A percentile compares a stretch with the other conserved stretches of the same genome.
These are phyloP conservation scores for Ditylenchus weischeri DNA, from an alignment of 2,888 invertebrate species.

Conservation along the genomic window DNA sequence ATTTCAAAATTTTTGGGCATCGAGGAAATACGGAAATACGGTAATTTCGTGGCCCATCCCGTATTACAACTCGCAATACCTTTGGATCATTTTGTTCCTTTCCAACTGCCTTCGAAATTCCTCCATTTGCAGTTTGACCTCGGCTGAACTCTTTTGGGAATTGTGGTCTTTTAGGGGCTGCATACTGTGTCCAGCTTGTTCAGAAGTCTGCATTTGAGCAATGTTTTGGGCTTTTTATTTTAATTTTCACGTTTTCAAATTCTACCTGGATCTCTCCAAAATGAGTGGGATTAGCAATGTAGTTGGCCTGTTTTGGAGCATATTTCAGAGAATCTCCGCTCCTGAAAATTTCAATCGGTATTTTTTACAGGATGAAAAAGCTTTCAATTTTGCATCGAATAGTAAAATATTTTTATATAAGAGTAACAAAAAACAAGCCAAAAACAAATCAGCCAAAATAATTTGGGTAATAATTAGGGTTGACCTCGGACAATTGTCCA, in stretches of 20 bases:
- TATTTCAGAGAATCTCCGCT: slow-evolving; percentile 29
- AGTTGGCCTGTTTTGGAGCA: slow-evolving; percentile 6
- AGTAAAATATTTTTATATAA: too few species aligned
- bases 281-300: slow-evolving; percentile 22
- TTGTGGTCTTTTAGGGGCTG: background rate
- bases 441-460: too few species aligned
- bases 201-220: background rate
- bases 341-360: slow-evolving; percentile 23
- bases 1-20: too few species aligned
- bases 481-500: too few species aligned
- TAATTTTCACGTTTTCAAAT: background rate
- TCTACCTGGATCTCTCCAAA: slow-evolving; percentile 18
- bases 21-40: too few species aligned
- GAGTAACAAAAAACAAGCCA: too few species aligned
- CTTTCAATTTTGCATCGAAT: too few species aligned
- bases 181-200: background rate
- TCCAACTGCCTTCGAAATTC: slow-evolving; percentile 21
- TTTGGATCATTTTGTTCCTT: slow-evolving; percentile 11
- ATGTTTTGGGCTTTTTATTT: background rate
- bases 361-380: too few species aligned
- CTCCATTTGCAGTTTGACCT: slow-evolving; percentile 19
- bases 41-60: too few species aligned
- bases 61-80: background rate
- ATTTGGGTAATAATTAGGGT: too few species aligned
- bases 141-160: slow-evolving; percentile 5